Evolutionary conservation across 2,888 invertebrate species (phyloP).

Genomic region (Tortrix viridana): DNA sequence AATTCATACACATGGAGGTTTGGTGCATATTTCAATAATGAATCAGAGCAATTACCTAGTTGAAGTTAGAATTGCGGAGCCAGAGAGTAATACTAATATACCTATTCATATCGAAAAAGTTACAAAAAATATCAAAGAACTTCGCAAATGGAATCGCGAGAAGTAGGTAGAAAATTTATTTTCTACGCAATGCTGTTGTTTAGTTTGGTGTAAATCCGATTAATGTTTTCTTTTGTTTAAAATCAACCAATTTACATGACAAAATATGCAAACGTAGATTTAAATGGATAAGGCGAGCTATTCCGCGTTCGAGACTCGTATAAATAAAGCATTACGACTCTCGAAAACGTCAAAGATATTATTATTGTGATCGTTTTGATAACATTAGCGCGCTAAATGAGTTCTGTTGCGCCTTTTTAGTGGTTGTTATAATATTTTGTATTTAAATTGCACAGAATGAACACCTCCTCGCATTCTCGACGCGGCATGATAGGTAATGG

Average conservation of each 20-base stretch:
- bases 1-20: too few species aligned
- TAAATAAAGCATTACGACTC: slow-evolving; percentile 32
- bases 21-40: too few species aligned
- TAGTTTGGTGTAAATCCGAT: neutral
- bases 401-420: slow-evolving; percentile 39
- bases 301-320: slow-evolving; percentile 25
- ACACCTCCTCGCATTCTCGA: slow-evolving; percentile 43
- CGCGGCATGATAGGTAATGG: slow-evolving; percentile 59
- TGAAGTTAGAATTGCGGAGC: too few species aligned
- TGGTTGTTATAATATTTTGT: slow-evolving; percentile 40
- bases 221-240: slow-evolving; percentile 30
- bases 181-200: slow-evolving; percentile 3
- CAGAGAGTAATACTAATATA: too few species aligned
- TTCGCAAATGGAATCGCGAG: too few species aligned
- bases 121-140: too few species aligned
- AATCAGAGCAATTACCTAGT: too few species aligned
- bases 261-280: slow-evolving; percentile 42
- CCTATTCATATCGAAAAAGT: too few species aligned
- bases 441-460: slow-evolving; percentile 49
- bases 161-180: too few species aligned
- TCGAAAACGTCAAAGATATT: slow-evolving; percentile 43
- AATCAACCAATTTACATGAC: slow-evolving; percentile 33
- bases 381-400: slow-evolving; percentile 37
- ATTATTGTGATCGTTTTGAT: slow-evolving; percentile 44
- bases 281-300: slow-evolving; percentile 44